Percentiles rank a stretch among this genome's conserved stretches.
These are phyloP conservation scores for Enteromius trimaculatus DNA, from an alignment of 2,797 vertebrate species.

Conservation along the genomic window DNA sequence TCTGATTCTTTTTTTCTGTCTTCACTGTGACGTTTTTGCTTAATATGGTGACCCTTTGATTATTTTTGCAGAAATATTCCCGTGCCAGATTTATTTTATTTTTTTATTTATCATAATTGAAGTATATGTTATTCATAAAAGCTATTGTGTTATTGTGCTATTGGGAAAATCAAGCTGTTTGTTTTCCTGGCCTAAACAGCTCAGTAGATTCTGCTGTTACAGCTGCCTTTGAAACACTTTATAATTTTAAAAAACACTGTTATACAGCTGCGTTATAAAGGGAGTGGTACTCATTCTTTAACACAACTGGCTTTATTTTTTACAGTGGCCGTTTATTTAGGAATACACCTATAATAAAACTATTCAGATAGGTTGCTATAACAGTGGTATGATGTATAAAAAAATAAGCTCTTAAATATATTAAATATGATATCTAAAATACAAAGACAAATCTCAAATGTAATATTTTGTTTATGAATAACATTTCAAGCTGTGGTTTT, in stretches of 20 bases:
- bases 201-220: background rate
- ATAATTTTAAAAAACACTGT: background rate
- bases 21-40: background rate
- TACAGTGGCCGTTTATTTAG: slow-evolving; percentile 1
- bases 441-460: background rate
- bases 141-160: background rate
- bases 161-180: background rate
- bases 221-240: background rate
- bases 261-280: background rate
- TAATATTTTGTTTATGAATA: background rate
- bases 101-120: background rate
- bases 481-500: background rate
- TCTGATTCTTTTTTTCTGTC: slow-evolving; percentile 8
- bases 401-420: too few species aligned
- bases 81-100: background rate
- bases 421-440: too few species aligned
- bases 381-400: too few species aligned
- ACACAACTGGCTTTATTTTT: background rate
- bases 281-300: too few species aligned
- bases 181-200: background rate
- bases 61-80: background rate
- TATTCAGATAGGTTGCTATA: too few species aligned
- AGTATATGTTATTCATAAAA: background rate
- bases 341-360: too few species aligned
- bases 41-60: background rate